phyloP scores from a whole-genome alignment of 2,113 vertebrate genomes.

The Romanogobio albipinnatus region DNA sequence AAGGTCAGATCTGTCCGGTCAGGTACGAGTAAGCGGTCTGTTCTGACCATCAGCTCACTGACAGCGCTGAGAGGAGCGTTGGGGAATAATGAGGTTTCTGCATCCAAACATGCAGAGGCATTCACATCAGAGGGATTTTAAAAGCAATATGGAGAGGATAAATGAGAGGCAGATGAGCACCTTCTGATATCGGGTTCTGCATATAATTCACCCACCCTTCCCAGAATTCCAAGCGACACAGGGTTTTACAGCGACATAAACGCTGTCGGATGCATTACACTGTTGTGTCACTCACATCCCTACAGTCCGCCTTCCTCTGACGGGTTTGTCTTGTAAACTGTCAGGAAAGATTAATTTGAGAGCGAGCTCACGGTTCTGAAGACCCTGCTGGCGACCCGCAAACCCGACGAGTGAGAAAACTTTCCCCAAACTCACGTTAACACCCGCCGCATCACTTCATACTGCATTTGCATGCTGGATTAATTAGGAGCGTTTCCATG shows the following conservation, averaged over 20 bases:
- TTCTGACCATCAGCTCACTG: background rate
- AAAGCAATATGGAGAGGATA: background rate
- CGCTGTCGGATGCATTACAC: conserved; percentile 10
- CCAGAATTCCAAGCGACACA: background rate
- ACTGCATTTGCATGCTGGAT: conserved; percentile 12
- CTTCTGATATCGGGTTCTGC: background rate
- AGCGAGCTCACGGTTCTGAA: conserved; percentile 54
- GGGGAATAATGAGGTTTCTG: too few species aligned
- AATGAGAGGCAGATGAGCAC: background rate
- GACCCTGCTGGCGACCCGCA: conserved; percentile 34
- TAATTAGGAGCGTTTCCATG: background rate
- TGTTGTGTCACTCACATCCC: conserved; percentile 39
- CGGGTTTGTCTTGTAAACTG: conserved; percentile 58
- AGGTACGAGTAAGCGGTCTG: background rate
- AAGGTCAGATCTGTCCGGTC: background rate
- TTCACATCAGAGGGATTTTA: background rate
- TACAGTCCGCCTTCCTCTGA: conserved; percentile 41
- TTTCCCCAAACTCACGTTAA: conserved; percentile 1
- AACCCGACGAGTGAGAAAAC: background rate
- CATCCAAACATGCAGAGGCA: too few species aligned
- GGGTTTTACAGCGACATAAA: background rate
- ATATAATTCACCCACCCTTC: background rate
- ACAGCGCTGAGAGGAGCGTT: background rate
- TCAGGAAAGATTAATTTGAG: conserved; percentile 62
- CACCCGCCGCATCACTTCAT: background rate